phyloP scores from a whole-genome alignment of 2,113 vertebrate species.

The Tyto alba region DNA sequence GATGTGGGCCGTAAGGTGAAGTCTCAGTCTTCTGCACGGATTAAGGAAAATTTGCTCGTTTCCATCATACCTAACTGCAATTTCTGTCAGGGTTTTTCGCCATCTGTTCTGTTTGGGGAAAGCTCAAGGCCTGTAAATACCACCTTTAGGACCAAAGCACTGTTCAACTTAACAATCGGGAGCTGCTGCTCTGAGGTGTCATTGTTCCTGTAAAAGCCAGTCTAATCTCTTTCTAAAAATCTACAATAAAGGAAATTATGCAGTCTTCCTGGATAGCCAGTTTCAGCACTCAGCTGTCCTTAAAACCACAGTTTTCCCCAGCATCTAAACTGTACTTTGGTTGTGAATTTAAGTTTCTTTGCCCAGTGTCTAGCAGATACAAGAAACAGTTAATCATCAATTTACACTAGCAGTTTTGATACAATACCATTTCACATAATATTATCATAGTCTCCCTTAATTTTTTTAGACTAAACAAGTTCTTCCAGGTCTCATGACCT shows the following conservation, averaged over 20 bases:
- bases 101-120: background rate
- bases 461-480: background rate
- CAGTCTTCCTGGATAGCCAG: rapidly evolving
- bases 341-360: background rate
- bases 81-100: background rate
- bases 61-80: rapidly evolving
- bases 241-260: background rate
- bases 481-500: background rate
- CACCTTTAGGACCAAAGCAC: background rate
- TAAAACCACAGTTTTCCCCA: background rate
- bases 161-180: background rate
- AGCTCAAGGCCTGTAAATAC: rapidly evolving
- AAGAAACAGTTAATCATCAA: background rate
- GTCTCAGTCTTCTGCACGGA: rapidly evolving
- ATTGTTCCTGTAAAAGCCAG: background rate
- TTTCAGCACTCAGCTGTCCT: background rate
- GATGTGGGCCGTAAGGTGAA: background rate
- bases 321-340: background rate
- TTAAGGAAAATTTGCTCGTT: background rate
- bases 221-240: background rate
- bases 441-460: background rate
- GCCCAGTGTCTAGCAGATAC: background rate
- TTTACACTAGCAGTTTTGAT: background rate
- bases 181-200: background rate
- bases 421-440: rapidly evolving